Percentiles rank a stretch among this genome's conserved stretches.
Evolutionary conservation across 2,797 vertebrate genomes (phyloP).

Genomic region (Schizopygopsis pylzovi): DNA sequence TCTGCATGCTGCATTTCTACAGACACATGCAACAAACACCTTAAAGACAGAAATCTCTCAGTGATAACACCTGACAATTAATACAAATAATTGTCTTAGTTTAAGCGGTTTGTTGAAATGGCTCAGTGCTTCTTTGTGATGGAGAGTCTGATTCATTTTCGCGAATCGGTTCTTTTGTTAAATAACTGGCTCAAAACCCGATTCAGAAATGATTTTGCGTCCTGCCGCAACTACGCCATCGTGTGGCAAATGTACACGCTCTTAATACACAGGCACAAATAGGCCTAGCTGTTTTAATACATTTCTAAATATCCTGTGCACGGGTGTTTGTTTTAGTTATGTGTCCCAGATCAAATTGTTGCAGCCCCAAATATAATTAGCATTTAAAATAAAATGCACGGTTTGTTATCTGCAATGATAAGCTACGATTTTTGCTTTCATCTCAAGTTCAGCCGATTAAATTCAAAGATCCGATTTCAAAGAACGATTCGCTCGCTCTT

Average conservation of each 20-base stretch:
- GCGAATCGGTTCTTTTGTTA: conserved; percentile 19
- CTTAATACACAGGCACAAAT: neutral
- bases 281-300: neutral
- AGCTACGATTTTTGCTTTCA: neutral
- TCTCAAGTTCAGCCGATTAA: neutral
- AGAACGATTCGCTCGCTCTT: neutral
- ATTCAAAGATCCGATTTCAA: conserved; percentile 10
- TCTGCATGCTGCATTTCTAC: neutral
- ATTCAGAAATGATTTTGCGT: neutral
- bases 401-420: neutral
- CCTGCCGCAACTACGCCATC: neutral
- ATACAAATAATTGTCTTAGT: no score
- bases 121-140: neutral
- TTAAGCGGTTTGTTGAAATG: neutral
- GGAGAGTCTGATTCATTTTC: neutral
- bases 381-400: neutral
- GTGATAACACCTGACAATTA: neutral
- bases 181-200: neutral
- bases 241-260: neutral
- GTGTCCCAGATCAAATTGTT: neutral
- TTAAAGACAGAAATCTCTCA: neutral
- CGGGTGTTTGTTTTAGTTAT: neutral
- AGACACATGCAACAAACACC: neutral
- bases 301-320: neutral
- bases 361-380: neutral